These are phyloP conservation scores for Coboldia fuscipes DNA, from an alignment of 1,140 invertebrate species.

Conservation along the genomic window DNA sequence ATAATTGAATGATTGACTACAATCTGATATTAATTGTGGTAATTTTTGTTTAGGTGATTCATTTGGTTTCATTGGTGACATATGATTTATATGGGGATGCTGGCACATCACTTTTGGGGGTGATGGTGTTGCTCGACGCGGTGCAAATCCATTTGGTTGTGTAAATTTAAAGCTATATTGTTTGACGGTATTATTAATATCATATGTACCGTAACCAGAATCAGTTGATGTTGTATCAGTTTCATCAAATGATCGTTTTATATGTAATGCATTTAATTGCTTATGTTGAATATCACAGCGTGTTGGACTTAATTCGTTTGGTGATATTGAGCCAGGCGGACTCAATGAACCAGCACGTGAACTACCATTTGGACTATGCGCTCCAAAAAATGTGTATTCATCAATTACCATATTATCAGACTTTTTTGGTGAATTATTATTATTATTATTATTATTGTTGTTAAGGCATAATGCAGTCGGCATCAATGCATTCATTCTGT, in stretches of 20 bases:
- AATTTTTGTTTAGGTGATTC: slow-evolving; percentile 5
- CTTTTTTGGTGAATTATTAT: slow-evolving; percentile 3
- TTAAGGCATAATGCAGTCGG: too few species aligned
- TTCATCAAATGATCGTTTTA: slow-evolving; percentile 6
- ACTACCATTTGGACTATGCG: slow-evolving; percentile 8
- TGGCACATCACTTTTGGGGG: too few species aligned
- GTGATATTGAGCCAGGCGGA: slow-evolving; percentile 12
- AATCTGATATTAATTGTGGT: slow-evolving; percentile 7
- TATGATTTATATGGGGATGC: slow-evolving; percentile 4
- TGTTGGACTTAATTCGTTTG: slow-evolving; percentile 15
- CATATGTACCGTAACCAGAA: slow-evolving; percentile 27
- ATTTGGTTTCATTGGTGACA: background rate
- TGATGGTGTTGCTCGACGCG: slow-evolving; percentile 18
- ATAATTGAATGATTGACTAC: slow-evolving; percentile 21
- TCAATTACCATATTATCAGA: slow-evolving; percentile 10
- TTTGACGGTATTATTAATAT: too few species aligned
- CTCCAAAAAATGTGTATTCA: slow-evolving; percentile 8
- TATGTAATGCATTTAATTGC: slow-evolving; percentile 5
- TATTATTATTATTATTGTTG: too few species aligned
- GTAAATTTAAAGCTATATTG: slow-evolving; percentile 22
- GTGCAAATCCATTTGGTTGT: slow-evolving; percentile 24
- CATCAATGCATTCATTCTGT: too few species aligned
- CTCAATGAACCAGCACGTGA: slow-evolving; percentile 8
- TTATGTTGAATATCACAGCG: slow-evolving; percentile 12
- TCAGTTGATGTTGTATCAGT: slow-evolving; percentile 32